Evolutionary conservation across 2,113 vertebrate genomes (phyloP).

Genomic region (Sapayoa aenigma): DNA sequence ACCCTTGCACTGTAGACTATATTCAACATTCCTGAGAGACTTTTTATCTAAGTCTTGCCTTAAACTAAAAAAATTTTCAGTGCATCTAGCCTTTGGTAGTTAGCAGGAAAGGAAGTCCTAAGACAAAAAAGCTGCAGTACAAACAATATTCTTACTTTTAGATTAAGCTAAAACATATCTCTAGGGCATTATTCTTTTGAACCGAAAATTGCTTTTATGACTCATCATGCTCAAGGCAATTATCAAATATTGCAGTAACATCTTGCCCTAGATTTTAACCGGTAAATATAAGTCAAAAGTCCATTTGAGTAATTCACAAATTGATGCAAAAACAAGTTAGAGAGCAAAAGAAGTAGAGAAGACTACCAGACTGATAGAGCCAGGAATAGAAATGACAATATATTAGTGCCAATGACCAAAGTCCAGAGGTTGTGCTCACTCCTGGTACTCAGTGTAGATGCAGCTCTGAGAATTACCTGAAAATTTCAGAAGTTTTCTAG

Average conservation of each 20-base stretch:
- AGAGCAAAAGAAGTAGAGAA: not conserved
- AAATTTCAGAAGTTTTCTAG: not conserved
- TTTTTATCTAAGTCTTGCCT: not conserved
- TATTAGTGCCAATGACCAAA: not conserved
- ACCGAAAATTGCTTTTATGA: not conserved
- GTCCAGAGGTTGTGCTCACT: not conserved
- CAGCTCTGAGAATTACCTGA: not conserved
- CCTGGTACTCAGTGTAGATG: not conserved
- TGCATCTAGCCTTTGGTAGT: not conserved
- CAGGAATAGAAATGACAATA: not conserved
- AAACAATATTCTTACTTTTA: not conserved
- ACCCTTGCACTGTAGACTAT: accelerated
- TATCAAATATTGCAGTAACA: not conserved
- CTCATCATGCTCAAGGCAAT: not conserved
- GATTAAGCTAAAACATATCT: not conserved
- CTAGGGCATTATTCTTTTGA: not conserved
- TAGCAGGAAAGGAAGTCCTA: not conserved
- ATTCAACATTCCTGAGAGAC: not conserved
- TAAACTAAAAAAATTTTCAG: not conserved
- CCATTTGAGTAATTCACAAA: not conserved
- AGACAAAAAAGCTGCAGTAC: not conserved
- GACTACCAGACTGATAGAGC: not conserved
- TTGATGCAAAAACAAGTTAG: not conserved
- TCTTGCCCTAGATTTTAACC: not conserved
- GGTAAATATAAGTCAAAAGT: not conserved